These are phyloP conservation scores for Pterobdella sp. DNA, from an alignment of 2,888 invertebrate genomes.

Conservation along the genomic window DNA sequence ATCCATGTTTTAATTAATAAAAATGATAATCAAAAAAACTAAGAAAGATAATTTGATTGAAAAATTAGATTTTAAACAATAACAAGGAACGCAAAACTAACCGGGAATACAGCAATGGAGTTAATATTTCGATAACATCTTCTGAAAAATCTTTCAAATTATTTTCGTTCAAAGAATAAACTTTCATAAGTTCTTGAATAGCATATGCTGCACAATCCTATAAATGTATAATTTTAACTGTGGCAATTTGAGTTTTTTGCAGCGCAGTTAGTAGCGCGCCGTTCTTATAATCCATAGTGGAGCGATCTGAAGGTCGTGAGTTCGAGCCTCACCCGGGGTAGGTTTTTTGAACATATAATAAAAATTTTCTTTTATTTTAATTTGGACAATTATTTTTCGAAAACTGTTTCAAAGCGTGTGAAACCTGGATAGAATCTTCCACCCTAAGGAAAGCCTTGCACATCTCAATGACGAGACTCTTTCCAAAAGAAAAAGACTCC, in stretches of 20 bases:
- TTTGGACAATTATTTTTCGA: no score
- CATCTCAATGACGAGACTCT: conserved; percentile 50
- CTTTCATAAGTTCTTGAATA: conserved; percentile 52
- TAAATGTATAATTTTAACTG: neutral
- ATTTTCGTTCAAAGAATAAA: conserved; percentile 45
- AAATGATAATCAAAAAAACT: no score
- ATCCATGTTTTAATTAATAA: no score
- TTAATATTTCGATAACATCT: conserved; percentile 50
- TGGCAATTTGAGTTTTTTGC: conserved; percentile 58
- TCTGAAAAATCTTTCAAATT: conserved; percentile 49
- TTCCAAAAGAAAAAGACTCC: conserved; percentile 44
- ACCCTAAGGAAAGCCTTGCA: conserved; percentile 52
- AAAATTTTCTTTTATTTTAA: neutral
- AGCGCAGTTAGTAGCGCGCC: conserved; percentile 82
- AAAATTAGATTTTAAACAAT: no score
- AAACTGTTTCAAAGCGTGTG: neutral
- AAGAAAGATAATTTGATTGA: no score
- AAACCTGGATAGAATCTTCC: conserved; percentile 31
- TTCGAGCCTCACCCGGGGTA: conserved; percentile 61
- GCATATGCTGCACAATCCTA: conserved; percentile 53
- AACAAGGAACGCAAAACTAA: conserved; percentile 31
- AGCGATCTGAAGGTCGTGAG: conserved; percentile 80
- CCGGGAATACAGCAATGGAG: conserved; percentile 49
- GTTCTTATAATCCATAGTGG: conserved; percentile 62
- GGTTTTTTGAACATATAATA: neutral